phyloP scores from a whole-genome alignment of 2,888 invertebrate species.

The Euzophera pinguis region DNA sequence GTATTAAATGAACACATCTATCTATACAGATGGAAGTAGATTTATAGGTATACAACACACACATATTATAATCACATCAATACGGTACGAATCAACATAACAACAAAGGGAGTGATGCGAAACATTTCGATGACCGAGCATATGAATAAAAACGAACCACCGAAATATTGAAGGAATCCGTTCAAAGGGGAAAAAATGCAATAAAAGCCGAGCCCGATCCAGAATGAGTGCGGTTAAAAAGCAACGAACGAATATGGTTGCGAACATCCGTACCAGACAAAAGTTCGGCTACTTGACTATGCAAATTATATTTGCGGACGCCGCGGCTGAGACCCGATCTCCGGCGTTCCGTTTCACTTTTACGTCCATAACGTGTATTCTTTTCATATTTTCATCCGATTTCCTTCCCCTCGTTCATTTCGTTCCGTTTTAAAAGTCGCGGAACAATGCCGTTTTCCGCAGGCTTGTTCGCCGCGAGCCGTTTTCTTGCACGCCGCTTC shows the following conservation, averaged over 20 bases:
- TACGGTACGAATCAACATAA: conserved; percentile 38
- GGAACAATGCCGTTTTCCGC: conserved; percentile 75
- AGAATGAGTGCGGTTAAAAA: conserved; percentile 76
- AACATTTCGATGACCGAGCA: conserved; percentile 74
- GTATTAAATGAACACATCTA: not conserved
- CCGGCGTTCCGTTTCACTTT: conserved; percentile 76
- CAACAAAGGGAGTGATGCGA: conserved; percentile 61
- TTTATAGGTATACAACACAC: conserved; percentile 15
- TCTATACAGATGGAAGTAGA: not conserved
- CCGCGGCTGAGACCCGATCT: conserved; percentile 72
- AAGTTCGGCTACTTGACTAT: conserved; percentile 79
- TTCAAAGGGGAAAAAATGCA: conserved; percentile 78
- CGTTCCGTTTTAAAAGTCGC: conserved; percentile 76
- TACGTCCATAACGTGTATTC: conserved; percentile 74
- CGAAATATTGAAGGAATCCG: conserved; percentile 79
- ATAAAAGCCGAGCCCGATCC: conserved; percentile 70
- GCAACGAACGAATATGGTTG: conserved; percentile 77
- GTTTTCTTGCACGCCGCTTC: conserved; percentile 71
- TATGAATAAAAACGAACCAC: conserved; percentile 76
- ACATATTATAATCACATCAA: conserved; percentile 1
- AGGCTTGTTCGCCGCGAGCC: conserved; percentile 74
- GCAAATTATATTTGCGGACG: conserved; percentile 81
- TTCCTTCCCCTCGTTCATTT: conserved; percentile 77
- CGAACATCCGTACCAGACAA: conserved; percentile 77
- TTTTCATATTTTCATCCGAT: conserved; percentile 80